A percentile compares a stretch with the other conserved stretches of the same genome.
These are phyloP conservation scores for Sebastolobus alascanus DNA, from an alignment of 2,797 vertebrate genomes.

Conservation along the genomic window DNA sequence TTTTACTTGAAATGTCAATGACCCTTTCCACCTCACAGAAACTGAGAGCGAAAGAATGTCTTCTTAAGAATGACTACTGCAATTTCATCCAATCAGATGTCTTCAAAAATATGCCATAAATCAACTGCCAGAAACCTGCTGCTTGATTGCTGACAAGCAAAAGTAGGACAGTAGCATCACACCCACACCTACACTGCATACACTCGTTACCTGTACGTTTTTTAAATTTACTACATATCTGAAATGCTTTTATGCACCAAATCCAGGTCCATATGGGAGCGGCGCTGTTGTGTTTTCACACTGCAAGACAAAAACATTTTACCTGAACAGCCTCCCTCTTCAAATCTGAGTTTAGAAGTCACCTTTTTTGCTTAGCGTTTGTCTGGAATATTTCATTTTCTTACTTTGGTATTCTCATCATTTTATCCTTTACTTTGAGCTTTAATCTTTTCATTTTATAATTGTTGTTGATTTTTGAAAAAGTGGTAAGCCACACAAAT, in stretches of 20 bases:
- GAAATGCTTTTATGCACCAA: not conserved
- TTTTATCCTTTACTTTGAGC: not conserved
- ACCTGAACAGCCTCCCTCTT: not conserved
- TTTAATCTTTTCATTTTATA: not conserved
- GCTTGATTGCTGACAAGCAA: constrained; percentile 11
- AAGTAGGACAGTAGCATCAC: constrained; percentile 7
- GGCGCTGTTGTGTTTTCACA: not conserved
- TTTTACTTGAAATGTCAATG: constrained; percentile 35
- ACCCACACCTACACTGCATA: not conserved
- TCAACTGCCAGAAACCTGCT: not conserved
- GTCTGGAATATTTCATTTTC: not conserved
- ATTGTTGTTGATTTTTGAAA: not conserved
- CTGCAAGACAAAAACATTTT: not conserved
- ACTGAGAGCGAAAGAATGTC: not conserved
- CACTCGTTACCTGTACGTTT: not conserved
- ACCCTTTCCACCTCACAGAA: constrained; percentile 4
- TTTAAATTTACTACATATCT: not conserved
- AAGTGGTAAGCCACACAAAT: not conserved
- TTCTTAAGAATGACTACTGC: constrained; percentile 15
- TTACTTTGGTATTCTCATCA: not conserved
- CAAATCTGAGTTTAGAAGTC: not conserved
- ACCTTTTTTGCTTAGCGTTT: not conserved
- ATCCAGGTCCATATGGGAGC: not conserved
- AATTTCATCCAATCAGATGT: constrained; percentile 6
- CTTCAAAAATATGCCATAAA: constrained; percentile 24